Evolutionary conservation across 2,888 invertebrate genomes (phyloP).

Genomic region (Aethes cnicana): DNA sequence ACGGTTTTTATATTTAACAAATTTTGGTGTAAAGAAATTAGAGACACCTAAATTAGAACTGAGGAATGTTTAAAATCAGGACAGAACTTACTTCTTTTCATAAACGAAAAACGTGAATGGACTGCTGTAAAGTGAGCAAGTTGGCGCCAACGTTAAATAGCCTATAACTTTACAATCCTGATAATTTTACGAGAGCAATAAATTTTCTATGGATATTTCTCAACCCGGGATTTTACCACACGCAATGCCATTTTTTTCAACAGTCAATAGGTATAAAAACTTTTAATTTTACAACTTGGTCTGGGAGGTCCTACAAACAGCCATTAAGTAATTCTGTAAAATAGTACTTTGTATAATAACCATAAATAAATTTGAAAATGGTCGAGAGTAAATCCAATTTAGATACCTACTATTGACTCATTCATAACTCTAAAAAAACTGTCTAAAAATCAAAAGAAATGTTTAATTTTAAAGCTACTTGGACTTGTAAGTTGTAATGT

Average conservation of each 20-base stretch:
- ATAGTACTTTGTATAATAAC: conserved; percentile 52
- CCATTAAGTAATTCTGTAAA: conserved; percentile 53
- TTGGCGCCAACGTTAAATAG: conserved; percentile 3
- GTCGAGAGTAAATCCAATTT: not conserved
- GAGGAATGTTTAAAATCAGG: too few relatives aligned
- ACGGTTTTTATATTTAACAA: too few relatives aligned
- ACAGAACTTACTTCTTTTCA: too few relatives aligned
- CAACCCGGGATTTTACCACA: conserved; percentile 18
- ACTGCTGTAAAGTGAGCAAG: not conserved
- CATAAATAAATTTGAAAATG: conserved; percentile 21
- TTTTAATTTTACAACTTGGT: conserved; percentile 14
- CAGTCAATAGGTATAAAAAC: conserved; percentile 7
- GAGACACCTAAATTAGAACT: too few relatives aligned
- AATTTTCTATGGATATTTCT: conserved; percentile 1
- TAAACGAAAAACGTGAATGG: not conserved
- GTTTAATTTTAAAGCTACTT: too few relatives aligned
- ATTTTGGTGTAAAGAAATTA: too few relatives aligned
- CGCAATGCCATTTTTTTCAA: conserved; percentile 22
- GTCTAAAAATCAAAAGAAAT: too few relatives aligned
- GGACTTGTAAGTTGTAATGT: too few relatives aligned
- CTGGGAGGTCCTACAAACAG: conserved; percentile 42
- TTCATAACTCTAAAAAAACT: too few relatives aligned
- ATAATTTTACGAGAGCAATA: conserved; percentile 6
- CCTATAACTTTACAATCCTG: not conserved
- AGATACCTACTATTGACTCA: not conserved